A percentile compares a stretch with the other conserved stretches of the same genome.
Evolutionary conservation across 2,113 vertebrate genomes (phyloP).

Genomic region (Prolemur simus): DNA sequence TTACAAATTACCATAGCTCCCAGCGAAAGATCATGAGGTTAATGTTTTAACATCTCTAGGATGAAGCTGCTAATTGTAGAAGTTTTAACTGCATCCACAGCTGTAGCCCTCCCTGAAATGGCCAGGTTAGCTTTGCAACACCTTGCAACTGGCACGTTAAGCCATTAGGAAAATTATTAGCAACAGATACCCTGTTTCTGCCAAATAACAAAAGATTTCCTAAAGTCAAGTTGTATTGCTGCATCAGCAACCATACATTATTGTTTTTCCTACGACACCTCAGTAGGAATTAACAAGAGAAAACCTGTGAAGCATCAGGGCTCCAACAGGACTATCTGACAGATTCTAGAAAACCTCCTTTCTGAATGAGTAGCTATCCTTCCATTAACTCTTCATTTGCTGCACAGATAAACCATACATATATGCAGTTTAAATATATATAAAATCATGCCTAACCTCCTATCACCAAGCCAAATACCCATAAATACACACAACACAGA

Average conservation of each 20-base stretch:
- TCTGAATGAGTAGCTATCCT: not conserved
- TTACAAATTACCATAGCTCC: slow-evolving; percentile 56
- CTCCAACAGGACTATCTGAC: not conserved
- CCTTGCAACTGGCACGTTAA: slow-evolving; percentile 48
- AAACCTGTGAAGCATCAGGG: not conserved
- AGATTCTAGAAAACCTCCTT: not conserved
- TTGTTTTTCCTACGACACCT: slow-evolving; percentile 37
- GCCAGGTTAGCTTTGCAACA: slow-evolving; percentile 51
- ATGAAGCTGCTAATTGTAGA: slow-evolving; percentile 54
- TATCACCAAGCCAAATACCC: not conserved
- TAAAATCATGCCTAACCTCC: not conserved
- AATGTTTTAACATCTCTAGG: slow-evolving; percentile 47
- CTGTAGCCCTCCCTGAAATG: slow-evolving; percentile 59
- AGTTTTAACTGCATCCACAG: not conserved
- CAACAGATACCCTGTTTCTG: slow-evolving; percentile 53
- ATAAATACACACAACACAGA: not conserved
- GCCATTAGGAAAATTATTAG: slow-evolving; percentile 65
- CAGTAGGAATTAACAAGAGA: slow-evolving; percentile 23
- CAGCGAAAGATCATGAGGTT: slow-evolving; percentile 7
- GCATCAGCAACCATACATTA: not conserved
- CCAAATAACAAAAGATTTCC: slow-evolving; percentile 42
- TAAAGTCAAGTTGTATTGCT: not conserved
- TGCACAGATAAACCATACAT: not conserved
- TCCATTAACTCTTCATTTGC: not conserved
- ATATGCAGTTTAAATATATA: not conserved